Base-by-base conservation (phyloP, 2,888 invertebrate species). In the Cheilosia vulpina region DNA sequence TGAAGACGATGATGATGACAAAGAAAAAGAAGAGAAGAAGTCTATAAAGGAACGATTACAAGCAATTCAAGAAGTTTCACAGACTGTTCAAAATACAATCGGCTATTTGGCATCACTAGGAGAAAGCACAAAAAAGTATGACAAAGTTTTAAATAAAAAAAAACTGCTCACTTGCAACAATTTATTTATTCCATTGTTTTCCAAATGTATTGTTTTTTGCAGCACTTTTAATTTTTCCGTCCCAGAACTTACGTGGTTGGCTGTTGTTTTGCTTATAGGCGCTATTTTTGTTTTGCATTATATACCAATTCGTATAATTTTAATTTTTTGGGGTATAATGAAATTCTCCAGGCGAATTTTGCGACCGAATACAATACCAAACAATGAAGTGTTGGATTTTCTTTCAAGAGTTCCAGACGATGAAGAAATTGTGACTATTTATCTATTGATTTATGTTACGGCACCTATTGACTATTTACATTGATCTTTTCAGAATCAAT, bases 151-250 rank as follows among this genome's bases (percentile, higher is more conserved):
- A 47, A 19, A 17, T 9, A 17, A 17, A n/a, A 19, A 27, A n/a
- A 31, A 68, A 58, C 53, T 27, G 4, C 38, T n/a, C 13, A 38
- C 50, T 66, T 69, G 66, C 60, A 58, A 55, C 47, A 47, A 52
- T 66, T 9, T 31, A 31, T 31, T 0, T 31, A 31, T 9, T 27
- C 11, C 57, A 58, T 52, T 66, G 6, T 60, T 72, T 69, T 73
- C 15, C 31, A 38, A 77, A 52, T 21, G n/a, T 21, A 13, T 50
- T 38, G 38, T 62, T 81, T 43, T 77, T 82, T 94, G 87, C 94
- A 98, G 98, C 93, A 95, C 98, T 80, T 97, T 98, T 93, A 98
- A 98, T 93, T 99, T 99, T 93, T 98, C 98, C 82, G 97, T 98
- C 91, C 98, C 99, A 87, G 99, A 98, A 93, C 93, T 99, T 88